These are phyloP conservation scores for Marisa cornuarietis DNA, from an alignment of 1,140 invertebrate genomes.

Conservation along the genomic window DNA sequence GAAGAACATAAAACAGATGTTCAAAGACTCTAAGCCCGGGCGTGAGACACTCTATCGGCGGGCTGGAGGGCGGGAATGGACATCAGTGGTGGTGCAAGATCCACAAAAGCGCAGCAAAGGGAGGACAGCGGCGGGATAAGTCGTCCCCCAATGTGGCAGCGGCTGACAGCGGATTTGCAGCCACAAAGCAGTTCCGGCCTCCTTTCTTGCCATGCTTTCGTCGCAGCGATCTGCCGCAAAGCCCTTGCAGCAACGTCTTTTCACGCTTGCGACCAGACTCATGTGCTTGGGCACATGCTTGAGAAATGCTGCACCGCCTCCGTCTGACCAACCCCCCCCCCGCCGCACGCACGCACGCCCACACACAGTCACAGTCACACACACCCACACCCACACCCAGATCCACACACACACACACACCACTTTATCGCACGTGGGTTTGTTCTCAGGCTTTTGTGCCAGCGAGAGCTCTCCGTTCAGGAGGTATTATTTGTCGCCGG, in stretches of 20 bases:
- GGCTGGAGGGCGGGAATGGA: too few relatives aligned
- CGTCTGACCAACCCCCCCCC: background rate
- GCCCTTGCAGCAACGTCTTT: background rate
- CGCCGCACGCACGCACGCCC: background rate
- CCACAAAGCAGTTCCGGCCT: background rate
- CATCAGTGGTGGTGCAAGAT: too few relatives aligned
- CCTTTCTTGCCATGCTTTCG: background rate
- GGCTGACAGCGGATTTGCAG: background rate
- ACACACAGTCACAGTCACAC: background rate
- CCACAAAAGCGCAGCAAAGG: too few relatives aligned
- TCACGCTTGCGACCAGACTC: background rate
- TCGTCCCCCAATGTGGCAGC: too few relatives aligned
- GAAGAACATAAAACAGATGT: too few relatives aligned
- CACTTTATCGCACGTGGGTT: background rate
- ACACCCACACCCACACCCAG: background rate
- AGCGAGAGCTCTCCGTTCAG: background rate
- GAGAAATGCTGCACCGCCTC: background rate
- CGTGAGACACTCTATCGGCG: too few relatives aligned
- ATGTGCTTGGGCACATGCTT: background rate
- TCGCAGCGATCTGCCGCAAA: background rate
- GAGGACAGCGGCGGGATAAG: too few relatives aligned
- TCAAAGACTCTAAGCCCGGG: too few relatives aligned
- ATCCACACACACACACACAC: background rate
- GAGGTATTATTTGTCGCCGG: constrained; percentile 8
- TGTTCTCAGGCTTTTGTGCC: constrained; percentile 1